Percentiles rank a stretch among this genome's conserved stretches.
These are phyloP conservation scores for Andricus quercusramuli DNA, from an alignment of 2,888 invertebrate genomes.

Conservation along the genomic window DNA sequence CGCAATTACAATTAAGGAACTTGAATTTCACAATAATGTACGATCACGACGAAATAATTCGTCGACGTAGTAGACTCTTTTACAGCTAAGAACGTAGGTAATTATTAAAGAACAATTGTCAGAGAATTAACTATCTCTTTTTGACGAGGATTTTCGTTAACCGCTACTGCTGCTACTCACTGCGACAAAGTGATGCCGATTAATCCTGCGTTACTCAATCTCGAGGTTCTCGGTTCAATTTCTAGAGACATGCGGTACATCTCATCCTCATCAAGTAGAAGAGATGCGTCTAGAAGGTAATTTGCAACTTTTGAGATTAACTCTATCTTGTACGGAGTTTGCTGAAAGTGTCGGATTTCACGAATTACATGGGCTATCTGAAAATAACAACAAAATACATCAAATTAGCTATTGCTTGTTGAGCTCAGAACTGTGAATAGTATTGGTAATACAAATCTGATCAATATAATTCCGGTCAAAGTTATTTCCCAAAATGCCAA, in stretches of 20 bases:
- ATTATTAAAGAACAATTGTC: neutral
- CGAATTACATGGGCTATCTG: conserved; percentile 95
- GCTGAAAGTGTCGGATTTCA: conserved; percentile 94
- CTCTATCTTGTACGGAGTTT: conserved; percentile 94
- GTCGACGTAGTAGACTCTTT: neutral
- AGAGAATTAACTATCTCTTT: neutral
- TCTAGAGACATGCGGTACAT: conserved; percentile 90
- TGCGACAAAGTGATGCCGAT: conserved; percentile 61
- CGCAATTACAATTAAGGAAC: no score
- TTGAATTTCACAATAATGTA: no score
- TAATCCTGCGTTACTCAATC: conserved; percentile 79
- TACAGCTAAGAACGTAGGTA: neutral
- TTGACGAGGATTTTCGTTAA: neutral
- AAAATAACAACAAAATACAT: conserved; percentile 65
- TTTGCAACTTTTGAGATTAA: conserved; percentile 89
- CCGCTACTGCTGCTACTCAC: neutral
- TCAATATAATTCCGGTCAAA: no score
- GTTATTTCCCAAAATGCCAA: no score
- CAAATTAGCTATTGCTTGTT: neutral
- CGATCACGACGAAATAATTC: neutral
- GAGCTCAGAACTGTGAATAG: no score
- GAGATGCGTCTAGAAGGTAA: conserved; percentile 89
- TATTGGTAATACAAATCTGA: no score
- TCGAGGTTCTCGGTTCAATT: conserved; percentile 89
- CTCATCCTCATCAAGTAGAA: conserved; percentile 89